Base-by-base conservation (phyloP, 2,888 invertebrate genomes). In the Coelinius sp. region DNA sequence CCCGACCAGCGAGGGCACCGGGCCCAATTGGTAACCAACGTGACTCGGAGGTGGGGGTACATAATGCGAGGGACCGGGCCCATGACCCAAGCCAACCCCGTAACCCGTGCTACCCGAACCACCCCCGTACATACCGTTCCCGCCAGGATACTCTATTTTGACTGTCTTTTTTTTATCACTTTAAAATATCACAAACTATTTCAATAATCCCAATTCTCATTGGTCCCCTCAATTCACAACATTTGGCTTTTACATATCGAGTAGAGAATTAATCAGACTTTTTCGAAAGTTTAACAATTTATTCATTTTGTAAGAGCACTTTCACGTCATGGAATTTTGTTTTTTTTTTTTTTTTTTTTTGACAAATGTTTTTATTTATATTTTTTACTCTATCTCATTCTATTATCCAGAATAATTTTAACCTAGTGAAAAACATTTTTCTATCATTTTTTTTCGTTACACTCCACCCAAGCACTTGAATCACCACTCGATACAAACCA, bases 131-230 rank as follows among this genome's bases (percentile, higher is more conserved):
- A 85, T 86, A 71, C 82, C 84, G 73, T 80, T 84, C 62, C 80
- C 82, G 64, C 83, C 83, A 71, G 85, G 84, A 79, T 86, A 86
- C 83, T 86, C 86, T 85, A 86, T 86, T 80, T 86, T 85, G 85
- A 68, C 79, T 76, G 49, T 64, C n/a, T n/a, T 68, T 41, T 63
- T 5, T 52, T 65, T 24, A 46, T n/a, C 44, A 22, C 24, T 27
- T 25, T n/a, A 4, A 41, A 12, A 4, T 25, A 27, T 67, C 75
- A 71, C 68, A 2, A 31, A 35, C 6, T 56, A 22, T 22, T 27
- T 59, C 24, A 25, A 24, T 25, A n/a, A 22, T 46, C 59, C 24
- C 6, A 56, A 27, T 12, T 14, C 6, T 27, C 17, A 27, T 12
- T 22, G 14, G 6, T 27, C 27, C 27, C 24, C 17, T 41, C 0